Percentiles rank a stretch among this genome's conserved stretches.
Conservation (phyloP, 2,113 vertebrate species). For the Pteronura brasiliensis region DNA sequence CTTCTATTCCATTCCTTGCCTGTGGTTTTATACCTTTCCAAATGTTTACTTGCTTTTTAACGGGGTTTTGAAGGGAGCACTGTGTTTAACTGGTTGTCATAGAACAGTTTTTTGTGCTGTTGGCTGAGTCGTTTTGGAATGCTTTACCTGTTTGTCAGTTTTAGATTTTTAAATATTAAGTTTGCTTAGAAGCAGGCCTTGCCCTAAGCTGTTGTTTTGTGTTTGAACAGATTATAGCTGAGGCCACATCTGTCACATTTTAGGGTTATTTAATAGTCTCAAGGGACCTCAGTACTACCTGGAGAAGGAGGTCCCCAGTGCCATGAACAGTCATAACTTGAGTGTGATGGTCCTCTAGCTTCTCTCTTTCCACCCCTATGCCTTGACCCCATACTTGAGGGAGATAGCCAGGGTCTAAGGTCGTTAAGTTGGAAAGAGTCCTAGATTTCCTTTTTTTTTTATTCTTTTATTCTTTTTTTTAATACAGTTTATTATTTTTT, state of each 20-base stretch:
- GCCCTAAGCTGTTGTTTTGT: not conserved
- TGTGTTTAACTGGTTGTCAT: not conserved
- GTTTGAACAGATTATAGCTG: not conserved
- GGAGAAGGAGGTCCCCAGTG: not conserved
- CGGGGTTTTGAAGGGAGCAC: not conserved
- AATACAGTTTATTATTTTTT: too few relatives aligned
- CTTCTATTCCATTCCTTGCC: not conserved
- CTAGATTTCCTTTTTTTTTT: not conserved
- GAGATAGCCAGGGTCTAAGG: not conserved
- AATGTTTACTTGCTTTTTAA: not conserved
- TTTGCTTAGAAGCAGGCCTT: not conserved
- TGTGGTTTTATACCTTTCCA: not conserved
- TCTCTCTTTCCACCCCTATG: not conserved
- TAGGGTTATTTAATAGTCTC: not conserved
- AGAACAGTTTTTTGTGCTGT: not conserved
- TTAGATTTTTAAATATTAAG: not conserved
- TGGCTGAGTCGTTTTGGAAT: not conserved
- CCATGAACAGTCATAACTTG: not conserved
- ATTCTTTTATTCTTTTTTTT: not conserved
- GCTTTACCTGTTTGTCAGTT: not conserved
- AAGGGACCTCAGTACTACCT: not conserved
- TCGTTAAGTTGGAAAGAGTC: constrained; percentile 34
- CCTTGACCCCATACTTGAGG: constrained; percentile 9
- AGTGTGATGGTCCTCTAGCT: not conserved
- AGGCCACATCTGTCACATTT: not conserved